These are phyloP conservation scores for Pardalotus punctatus DNA, from an alignment of 2,113 vertebrate genomes.

Conservation along the genomic window DNA sequence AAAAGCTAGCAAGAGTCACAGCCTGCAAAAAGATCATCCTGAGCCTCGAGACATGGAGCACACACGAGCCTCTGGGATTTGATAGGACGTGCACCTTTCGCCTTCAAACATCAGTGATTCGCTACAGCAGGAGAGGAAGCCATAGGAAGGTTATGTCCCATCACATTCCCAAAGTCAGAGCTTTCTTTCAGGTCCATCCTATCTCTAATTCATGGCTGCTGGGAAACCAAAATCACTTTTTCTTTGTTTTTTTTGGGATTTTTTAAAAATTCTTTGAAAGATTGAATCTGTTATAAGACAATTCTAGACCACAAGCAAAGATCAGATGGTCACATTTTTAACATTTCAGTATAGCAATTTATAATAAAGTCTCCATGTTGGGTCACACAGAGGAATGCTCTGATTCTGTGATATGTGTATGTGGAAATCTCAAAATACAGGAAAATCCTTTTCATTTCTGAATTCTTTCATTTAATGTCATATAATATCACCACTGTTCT, in stretches of 20 bases:
- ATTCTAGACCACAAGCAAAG: not conserved
- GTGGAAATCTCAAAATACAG: not conserved
- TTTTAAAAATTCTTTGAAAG: too few relatives aligned
- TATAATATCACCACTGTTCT: not conserved
- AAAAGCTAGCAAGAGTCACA: not conserved
- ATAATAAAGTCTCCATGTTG: not conserved
- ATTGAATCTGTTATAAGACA: not conserved
- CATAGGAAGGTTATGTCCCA: not conserved
- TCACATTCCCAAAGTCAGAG: not conserved
- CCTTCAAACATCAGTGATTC: constrained; percentile 12
- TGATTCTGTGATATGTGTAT: not conserved
- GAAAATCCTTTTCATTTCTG: not conserved
- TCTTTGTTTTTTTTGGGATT: too few relatives aligned
- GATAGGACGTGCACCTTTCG: not conserved
- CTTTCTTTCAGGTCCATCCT: not conserved
- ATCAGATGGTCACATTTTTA: not conserved
- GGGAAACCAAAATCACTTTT: not conserved
- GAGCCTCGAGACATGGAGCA: not conserved
- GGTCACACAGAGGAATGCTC: not conserved
- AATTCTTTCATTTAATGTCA: not conserved
- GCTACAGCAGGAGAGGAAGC: not conserved
- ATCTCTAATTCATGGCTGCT: not conserved
- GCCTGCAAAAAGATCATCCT: not conserved
- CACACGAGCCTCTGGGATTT: not conserved
- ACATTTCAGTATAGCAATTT: not conserved